Evolutionary conservation across 2,888 invertebrate genomes (phyloP).

Genomic region (Blastobasis adustella): DNA sequence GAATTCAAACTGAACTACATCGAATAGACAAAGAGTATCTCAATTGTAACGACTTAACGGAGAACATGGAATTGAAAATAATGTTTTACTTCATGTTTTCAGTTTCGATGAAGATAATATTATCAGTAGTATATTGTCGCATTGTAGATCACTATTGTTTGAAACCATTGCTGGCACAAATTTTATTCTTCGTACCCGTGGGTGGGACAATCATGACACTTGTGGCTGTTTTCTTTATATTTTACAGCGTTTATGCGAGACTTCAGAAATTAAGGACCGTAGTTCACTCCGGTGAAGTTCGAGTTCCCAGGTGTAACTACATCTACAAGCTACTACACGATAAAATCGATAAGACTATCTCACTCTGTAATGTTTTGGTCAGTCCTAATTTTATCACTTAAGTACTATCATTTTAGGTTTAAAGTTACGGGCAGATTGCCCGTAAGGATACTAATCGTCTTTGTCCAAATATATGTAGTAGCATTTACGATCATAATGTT

Average conservation of each 20-base stretch:
- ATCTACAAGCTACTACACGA: no score
- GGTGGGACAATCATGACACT: not conserved
- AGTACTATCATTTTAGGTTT: no score
- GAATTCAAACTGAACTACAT: not conserved
- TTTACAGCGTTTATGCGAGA: not conserved
- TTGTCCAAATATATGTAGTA: no score
- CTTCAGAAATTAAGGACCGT: no score
- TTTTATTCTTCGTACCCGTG: not conserved
- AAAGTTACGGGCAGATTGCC: no score
- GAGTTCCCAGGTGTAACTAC: no score
- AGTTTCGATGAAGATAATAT: not conserved
- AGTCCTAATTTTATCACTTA: no score
- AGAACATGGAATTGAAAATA: not conserved
- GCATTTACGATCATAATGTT: not conserved
- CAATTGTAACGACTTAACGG: no score
- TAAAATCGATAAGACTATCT: no score
- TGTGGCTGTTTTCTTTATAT: not conserved
- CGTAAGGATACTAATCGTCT: no score
- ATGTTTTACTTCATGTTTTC: not conserved
- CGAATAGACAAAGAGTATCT: not conserved
- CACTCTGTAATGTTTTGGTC: no score
- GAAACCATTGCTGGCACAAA: not conserved
- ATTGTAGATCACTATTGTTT: not conserved
- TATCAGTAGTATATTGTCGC: not conserved
- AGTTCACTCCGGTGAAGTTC: no score